Percentiles rank a stretch among this genome's conserved stretches.
These are phyloP conservation scores for Pemphredon lugubris DNA, from an alignment of 2,888 invertebrate species.

Conservation along the genomic window DNA sequence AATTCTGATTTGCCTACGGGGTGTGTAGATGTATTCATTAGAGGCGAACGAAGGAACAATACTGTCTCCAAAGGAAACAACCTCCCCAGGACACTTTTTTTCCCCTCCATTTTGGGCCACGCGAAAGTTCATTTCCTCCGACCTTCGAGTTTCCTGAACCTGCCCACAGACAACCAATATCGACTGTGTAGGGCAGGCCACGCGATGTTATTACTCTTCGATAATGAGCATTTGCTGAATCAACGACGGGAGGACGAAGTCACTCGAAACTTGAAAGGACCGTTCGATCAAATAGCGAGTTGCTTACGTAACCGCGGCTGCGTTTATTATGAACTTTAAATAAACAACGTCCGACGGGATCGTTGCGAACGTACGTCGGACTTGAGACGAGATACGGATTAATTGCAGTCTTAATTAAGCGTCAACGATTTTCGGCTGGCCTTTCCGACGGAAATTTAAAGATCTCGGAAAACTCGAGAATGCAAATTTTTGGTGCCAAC, in stretches of 20 bases:
- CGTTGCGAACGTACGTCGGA: neutral
- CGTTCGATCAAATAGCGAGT: constrained; percentile 26
- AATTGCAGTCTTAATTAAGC: too few relatives aligned
- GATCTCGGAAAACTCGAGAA: too few relatives aligned
- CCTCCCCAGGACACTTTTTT: constrained; percentile 38
- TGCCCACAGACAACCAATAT: constrained; percentile 33
- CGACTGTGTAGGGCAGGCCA: constrained; percentile 32
- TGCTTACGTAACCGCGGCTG: constrained; percentile 33
- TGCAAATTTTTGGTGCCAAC: neutral
- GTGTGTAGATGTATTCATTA: constrained; percentile 30
- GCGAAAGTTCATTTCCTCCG: constrained; percentile 62
- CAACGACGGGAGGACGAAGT: constrained; percentile 23
- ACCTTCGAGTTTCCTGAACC: constrained; percentile 39
- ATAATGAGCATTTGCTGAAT: constrained; percentile 53
- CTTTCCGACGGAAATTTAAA: too few relatives aligned
- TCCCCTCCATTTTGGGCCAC: constrained; percentile 42
- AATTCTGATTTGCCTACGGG: constrained; percentile 22
- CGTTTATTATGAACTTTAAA: too few relatives aligned
- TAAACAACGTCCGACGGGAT: neutral
- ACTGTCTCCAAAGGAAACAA: constrained; percentile 38
- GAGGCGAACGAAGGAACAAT: constrained; percentile 35
- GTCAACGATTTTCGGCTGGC: too few relatives aligned
- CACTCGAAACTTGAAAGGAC: constrained; percentile 25
- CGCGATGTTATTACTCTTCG: constrained; percentile 56
- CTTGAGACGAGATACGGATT: too few relatives aligned